Evolutionary conservation across 2,113 vertebrate species (phyloP).

Genomic region (Morone chrysops): DNA sequence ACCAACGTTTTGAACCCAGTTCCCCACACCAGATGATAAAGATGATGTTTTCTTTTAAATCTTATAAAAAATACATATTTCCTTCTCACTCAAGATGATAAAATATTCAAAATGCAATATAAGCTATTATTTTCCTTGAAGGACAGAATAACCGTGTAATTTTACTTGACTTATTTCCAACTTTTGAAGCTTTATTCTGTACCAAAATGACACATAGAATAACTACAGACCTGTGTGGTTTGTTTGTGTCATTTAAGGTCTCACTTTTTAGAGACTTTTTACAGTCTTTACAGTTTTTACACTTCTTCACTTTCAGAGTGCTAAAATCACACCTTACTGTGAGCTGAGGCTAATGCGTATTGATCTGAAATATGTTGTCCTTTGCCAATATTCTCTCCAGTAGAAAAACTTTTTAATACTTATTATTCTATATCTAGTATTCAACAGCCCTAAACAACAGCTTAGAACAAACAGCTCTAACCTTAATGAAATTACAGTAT

Average conservation of each 20-base stretch:
- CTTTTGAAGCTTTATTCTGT: not conserved
- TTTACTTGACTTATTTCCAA: not conserved
- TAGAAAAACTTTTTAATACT: not conserved
- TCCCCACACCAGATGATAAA: not conserved
- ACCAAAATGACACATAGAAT: not conserved
- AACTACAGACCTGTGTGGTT: not conserved
- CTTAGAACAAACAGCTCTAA: not conserved
- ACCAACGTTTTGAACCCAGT: not conserved
- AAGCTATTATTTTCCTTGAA: not conserved
- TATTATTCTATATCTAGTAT: not conserved
- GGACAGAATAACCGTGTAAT: not conserved
- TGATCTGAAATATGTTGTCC: conserved; percentile 2
- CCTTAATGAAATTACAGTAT: not conserved
- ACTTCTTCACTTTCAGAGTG: not conserved
- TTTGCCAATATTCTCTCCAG: not conserved
- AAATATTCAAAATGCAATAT: too few species aligned
- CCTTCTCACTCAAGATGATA: too few species aligned
- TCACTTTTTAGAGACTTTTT: not conserved
- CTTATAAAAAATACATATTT: not conserved
- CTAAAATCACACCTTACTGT: conserved; percentile 18
- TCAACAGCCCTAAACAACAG: too few species aligned
- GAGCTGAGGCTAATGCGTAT: conserved; percentile 9
- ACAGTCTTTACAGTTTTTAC: not conserved
- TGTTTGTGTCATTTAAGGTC: not conserved
- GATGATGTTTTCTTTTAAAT: not conserved